Base-by-base conservation (phyloP, 2,113 vertebrate species). In the Saccopteryx bilineata region DNA sequence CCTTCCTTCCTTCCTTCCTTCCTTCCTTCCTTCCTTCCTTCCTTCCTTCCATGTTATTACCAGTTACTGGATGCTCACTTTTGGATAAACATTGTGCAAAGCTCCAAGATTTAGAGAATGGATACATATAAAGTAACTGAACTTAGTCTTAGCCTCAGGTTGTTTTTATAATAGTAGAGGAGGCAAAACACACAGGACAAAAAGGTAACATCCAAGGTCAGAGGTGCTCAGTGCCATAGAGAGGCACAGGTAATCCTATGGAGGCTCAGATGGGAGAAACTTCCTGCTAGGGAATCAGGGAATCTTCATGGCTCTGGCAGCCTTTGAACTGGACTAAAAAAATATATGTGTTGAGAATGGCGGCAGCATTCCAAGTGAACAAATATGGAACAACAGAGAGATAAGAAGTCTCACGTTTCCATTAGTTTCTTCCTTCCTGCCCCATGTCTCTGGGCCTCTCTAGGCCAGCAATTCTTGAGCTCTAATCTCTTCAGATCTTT, bases 1-100 rank as follows among this genome's bases (percentile, higher is more conserved):
- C 7, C 1, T 13, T 19, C 8, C 0, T 28, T 52, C 18, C 11
- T 4, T 28, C 21, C 6, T n/a, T 15, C 15, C 7, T 58, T 19
- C 5, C 24, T 76, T 24, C 8, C 8, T n/a, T 1, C 26, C 9
- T 9, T 8, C 13, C 28, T 9, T 23, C 3, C 54, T 14, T 26
- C 19, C 9, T 46, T 60, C 11, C 52, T 87, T 71, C 21, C 17
- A 13, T 39, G 5, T 81, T 54, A 79, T 69, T 86, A 24, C 7
- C 14, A 66, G 31, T 19, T 63, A 21, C 28, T 23, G 19, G 39
- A 18, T 26, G 6, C 15, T 21, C 48, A 24, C 60, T 66, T 9
- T 9, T 63, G 15, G 9, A 7, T 28, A 87, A 78, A 87, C 10
- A n/a, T 26, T 69, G 8, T 85, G 6, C 50, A 72, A 31, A 74